Evolutionary conservation across 2,797 vertebrate genomes (phyloP).

Genomic region (Rhincodon typus): DNA sequence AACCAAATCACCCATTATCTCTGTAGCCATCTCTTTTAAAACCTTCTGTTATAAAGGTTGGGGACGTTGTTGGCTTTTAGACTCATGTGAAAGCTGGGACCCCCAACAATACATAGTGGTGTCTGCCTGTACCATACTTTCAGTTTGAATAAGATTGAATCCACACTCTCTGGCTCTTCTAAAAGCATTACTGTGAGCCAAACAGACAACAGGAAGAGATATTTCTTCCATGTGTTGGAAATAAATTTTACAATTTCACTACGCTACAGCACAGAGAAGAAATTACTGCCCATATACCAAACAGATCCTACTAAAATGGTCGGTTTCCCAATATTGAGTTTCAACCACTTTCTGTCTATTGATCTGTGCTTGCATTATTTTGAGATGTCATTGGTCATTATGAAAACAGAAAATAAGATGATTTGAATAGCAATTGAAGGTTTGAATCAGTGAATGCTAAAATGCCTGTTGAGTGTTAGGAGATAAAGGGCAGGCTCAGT

Average conservation of each 20-base stretch:
- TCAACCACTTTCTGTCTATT: background rate
- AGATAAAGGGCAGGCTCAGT: background rate
- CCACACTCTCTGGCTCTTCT: background rate
- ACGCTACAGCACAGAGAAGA: background rate
- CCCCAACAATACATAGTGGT: background rate
- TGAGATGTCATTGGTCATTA: background rate
- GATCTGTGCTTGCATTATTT: background rate
- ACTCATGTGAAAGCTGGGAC: background rate
- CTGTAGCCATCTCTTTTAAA: too few species aligned
- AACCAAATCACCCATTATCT: too few species aligned
- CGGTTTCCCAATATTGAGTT: background rate
- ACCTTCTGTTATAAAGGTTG: too few species aligned
- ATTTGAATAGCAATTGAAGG: background rate
- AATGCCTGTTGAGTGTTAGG: background rate
- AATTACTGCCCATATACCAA: background rate
- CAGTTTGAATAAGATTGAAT: background rate
- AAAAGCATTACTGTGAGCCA: background rate
- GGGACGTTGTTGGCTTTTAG: background rate
- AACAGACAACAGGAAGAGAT: background rate
- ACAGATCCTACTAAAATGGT: background rate
- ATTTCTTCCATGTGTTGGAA: background rate
- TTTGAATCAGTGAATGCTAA: background rate
- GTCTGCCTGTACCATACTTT: background rate
- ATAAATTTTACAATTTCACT: background rate
- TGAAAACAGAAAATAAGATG: background rate